Base-by-base conservation (phyloP, 2,113 vertebrate genomes). In the Brachionichthys hirsutus region DNA sequence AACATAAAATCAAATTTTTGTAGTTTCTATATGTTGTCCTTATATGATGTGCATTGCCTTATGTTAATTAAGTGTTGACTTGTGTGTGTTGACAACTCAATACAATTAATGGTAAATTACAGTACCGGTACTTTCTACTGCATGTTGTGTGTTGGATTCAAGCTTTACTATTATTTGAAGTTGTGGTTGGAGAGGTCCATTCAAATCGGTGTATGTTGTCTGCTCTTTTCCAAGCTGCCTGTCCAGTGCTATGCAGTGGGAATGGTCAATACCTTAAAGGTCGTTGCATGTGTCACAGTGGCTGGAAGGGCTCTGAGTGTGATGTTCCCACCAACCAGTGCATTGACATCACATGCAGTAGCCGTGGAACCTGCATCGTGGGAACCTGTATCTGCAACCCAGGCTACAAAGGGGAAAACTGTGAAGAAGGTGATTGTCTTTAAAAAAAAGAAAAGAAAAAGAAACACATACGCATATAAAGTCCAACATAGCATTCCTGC, bases 221-320 rank as follows among this genome's bases (percentile, higher is more conserved):
- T 83, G 72, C 62, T 81, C 58, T 84, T 62, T 82, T 77, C 67
- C 41, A 72, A 99, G 97, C 95, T 0, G 94, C 97, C 74, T 99
- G 97, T 83, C 97, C 97, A 0, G 97, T 99, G 76, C 92, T 99
- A 49, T 99, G 97, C 90, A 98, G 97, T 0, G 97, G 95, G 12
- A 99, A 99, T 0, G 97, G 97, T 51, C 96, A 98, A 81, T 99
- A 99, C 85, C 93, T 97, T 87, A 98, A 98, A 85, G 97, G 97
- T 34, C 91, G 95, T 64, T 99, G 97, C 77, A 82, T 99, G 88
- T 99, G 97, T 85, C 96, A 99, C 77, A 98, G 95, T 0, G 97
- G 97, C 67, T 99, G 97, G 97, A 99, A 99, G 82, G 97, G 97
- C 4, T 91, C 95, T 0, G 97, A 99, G 64, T 99, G 97, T 0